These are phyloP conservation scores for Sardinella longiceps DNA, from an alignment of 2,797 vertebrate species.

Conservation along the genomic window DNA sequence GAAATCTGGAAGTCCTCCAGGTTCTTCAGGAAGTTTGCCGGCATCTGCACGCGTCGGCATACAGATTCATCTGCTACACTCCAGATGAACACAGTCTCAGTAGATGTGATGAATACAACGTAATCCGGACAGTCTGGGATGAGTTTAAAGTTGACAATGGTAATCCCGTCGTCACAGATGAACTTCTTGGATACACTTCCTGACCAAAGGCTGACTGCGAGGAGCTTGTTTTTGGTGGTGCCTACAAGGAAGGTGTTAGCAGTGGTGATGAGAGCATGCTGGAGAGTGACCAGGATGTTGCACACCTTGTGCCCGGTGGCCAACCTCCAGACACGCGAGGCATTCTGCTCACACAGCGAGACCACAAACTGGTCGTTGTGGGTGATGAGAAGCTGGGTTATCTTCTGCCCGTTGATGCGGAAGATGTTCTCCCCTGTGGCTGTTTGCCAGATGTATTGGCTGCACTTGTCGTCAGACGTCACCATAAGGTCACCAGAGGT, in stretches of 20 bases:
- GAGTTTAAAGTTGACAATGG: slow-evolving; percentile 91
- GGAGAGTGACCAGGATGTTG: slow-evolving; percentile 96
- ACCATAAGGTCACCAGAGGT: slow-evolving; percentile 95
- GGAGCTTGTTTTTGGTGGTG: slow-evolving; percentile 92
- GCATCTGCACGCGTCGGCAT: slow-evolving; percentile 91
- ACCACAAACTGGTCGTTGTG: slow-evolving; percentile 99
- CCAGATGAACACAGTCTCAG: slow-evolving; percentile 95
- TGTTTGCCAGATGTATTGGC: slow-evolving; percentile 98
- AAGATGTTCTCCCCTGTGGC: slow-evolving; percentile 94
- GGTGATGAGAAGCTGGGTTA: slow-evolving; percentile 95
- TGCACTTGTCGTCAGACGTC: slow-evolving; percentile 94
- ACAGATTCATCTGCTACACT: slow-evolving; percentile 95
- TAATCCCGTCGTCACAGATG: slow-evolving; percentile 93
- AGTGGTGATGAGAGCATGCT: slow-evolving; percentile 94
- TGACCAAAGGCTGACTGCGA: slow-evolving; percentile 98
- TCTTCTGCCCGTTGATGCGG: slow-evolving; percentile 94
- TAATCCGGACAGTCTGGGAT: slow-evolving; percentile 97
- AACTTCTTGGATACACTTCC: slow-evolving; percentile 99
- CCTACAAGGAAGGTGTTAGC: slow-evolving; percentile 98
- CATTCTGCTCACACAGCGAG: slow-evolving; percentile 97
- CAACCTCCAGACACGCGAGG: slow-evolving; percentile 95
- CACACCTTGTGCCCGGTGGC: slow-evolving; percentile 97
- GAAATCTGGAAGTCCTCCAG: slow-evolving; percentile 98
- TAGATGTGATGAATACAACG: slow-evolving; percentile 93
- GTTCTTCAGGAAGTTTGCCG: slow-evolving; percentile 92